Evolutionary conservation across 1,140 invertebrate genomes (phyloP), one percentile per base, ranked within the genome.

Genomic region (Eupeodes corollae): DNA sequence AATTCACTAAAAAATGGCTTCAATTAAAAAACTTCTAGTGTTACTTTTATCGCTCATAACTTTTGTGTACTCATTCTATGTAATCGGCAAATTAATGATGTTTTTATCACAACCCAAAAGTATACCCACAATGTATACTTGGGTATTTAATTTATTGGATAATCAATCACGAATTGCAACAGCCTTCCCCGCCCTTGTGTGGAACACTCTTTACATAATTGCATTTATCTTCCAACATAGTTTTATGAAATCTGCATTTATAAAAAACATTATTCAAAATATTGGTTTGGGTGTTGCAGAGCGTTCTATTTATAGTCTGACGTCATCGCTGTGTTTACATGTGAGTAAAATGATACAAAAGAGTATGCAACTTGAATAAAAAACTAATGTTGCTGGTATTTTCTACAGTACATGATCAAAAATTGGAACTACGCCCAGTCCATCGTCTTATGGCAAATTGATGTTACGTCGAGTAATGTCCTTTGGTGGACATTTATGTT

Each of bases 201-300:
- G 60, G 26, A 59, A 77, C 49, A 63, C 61, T 1, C 58, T 63
- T n/a, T 65, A 74, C 11, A 13, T 76, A 15, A 68, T 70, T 44
- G 52, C 56, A 11, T 77, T 77, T 45, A 70, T 76, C 37, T 55
- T 75, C 0, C 74, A 76, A 52, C 75, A 77, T 42, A 73, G 73
- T 35, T 47, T 71, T 2, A 69, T 76, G 67, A 69, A 73, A 32
- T 72, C 54, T 54, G 51, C 65, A 6, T 34, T 61, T 13, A 46
- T 73, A 1, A 76, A 75, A 50, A 52, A 61, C 37, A 39, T 70
- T 44, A 62, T 62, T 53, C 46, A 50, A 38, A 68, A 67, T 54
- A 44, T 74, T 15, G 42, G 59, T 6, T 54, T 75, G 18, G 56
- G 68, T 34, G 56, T 70, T 8, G 58, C 72, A 1, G 72, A 73